These are phyloP conservation scores for Mamestra configurata DNA, from an alignment of 1,140 invertebrate species.

Conservation along the genomic window DNA sequence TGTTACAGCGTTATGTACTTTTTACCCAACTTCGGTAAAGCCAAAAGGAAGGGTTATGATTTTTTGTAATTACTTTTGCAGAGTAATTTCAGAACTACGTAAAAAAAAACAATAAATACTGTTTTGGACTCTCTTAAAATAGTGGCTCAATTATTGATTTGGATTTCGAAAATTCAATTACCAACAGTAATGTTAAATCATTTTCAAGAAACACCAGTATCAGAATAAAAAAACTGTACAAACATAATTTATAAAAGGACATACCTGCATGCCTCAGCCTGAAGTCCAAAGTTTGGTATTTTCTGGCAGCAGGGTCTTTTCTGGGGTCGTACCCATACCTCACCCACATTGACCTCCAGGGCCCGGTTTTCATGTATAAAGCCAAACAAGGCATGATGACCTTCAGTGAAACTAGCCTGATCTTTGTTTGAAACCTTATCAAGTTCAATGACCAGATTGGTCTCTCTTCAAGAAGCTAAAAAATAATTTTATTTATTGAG, in stretches of 20 bases:
- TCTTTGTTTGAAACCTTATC: constrained; percentile 90
- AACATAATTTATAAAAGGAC: neutral
- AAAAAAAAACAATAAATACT: no score
- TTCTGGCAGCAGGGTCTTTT: constrained; percentile 92
- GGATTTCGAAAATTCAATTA: no score
- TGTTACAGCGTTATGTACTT: neutral
- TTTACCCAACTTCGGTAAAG: no score
- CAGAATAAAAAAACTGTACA: no score
- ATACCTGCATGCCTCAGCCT: constrained; percentile 91
- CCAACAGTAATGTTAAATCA: no score
- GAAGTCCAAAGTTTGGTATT: constrained; percentile 96
- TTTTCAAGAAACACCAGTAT: no score
- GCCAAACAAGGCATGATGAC: constrained; percentile 94
- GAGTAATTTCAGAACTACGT: no score
- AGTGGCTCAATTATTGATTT: no score
- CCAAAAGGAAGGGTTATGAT: no score
- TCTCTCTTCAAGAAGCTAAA: constrained; percentile 91
- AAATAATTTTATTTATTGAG: neutral
- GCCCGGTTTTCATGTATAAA: constrained; percentile 95
- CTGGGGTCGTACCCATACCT: constrained; percentile 96
- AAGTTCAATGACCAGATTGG: constrained; percentile 96
- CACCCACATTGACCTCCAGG: constrained; percentile 96
- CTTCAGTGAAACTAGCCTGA: constrained; percentile 91
- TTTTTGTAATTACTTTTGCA: no score
- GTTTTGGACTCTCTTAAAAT: no score